Conservation (phyloP, 2,888 invertebrate species). For the Punctoribates punctum region DNA sequence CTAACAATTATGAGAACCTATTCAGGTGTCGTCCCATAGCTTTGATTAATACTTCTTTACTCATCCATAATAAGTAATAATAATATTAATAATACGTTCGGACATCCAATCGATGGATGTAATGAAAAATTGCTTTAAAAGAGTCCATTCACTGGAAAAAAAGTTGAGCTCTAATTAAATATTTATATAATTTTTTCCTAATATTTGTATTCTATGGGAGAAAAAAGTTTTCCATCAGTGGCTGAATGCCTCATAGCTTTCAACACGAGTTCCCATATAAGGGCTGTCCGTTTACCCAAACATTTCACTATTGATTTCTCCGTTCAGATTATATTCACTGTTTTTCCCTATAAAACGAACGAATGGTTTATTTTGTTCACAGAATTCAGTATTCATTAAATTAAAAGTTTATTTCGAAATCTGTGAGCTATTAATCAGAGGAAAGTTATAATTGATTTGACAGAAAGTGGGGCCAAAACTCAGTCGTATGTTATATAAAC, state of each 20-base stretch:
- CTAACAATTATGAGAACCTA: conserved; percentile 7
- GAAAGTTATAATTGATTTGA: conserved; percentile 12
- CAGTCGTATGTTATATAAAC: not conserved
- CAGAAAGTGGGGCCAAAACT: not conserved
- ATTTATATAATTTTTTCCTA: conserved; percentile 13
- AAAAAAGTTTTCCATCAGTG: not conserved
- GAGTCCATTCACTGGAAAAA: conserved; percentile 4
- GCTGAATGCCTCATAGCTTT: not conserved
- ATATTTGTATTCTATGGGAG: not conserved
- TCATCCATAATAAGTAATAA: not conserved
- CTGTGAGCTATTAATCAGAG: not conserved
- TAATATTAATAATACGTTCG: not conserved
- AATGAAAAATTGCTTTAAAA: not conserved
- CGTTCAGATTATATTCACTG: not conserved
- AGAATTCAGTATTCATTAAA: not conserved
- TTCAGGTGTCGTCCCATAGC: not conserved
- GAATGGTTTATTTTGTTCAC: not conserved
- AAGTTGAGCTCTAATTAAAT: conserved; percentile 10
- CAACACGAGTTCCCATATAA: not conserved
- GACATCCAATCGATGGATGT: not conserved
- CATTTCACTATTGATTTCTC: not conserved
- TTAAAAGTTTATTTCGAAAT: conserved; percentile 7
- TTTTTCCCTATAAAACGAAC: not conserved
- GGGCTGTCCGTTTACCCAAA: not conserved
- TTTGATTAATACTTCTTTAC: not conserved